Base-by-base conservation (phyloP, 2,797 vertebrate genomes). In the Notoglanidium macrostoma region DNA sequence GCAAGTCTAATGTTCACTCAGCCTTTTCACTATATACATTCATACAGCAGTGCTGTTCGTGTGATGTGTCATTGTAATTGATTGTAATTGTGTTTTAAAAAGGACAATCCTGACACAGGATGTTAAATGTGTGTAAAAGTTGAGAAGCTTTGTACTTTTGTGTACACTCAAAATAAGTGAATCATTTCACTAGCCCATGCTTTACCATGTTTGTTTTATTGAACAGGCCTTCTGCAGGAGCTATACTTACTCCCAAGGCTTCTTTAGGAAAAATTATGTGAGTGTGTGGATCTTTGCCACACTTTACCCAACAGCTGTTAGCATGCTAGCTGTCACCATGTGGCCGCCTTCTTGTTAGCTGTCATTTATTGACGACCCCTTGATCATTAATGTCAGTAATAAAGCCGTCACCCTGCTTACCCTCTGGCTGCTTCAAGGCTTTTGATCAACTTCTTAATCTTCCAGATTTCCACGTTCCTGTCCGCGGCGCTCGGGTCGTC, bases 401-500 rank as follows among this genome's bases (percentile, higher is more conserved):
- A 32, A 61, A 5, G 9, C 26, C 2, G 70, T 65, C 15, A 9
- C 1, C 12, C 29, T 67, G 46, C 89, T 79, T 77, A 91, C 90
- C 90, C 90, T 68, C 90, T 79, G 17, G 90, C 90, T n/a, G 90
- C 91, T 86, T 91, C 91, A 2, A 92, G 89, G 87, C 90, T 91
- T 84, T 91, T 92, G 73, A 92, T 91, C 84, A 91, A 91, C 92
- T 91, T 92, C 87, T 91, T 92, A 85, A 92, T 92, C 88, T 91
- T 92, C 89, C 96, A 97, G 90, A 97, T 97, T 91, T 97, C 96
- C 96, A 97, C 96, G 94, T 97, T 97, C 92, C 96, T 96, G 93
- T 97, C 96, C 93, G 96, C 96, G 92, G 96, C 96, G 90, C 94
- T 97, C 93, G 96, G 96, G 95, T 97, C 96, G 95, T 97, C 96